phyloP scores from a whole-genome alignment of 2,888 invertebrate genomes.

The Caenorhabditis macrosperma region DNA sequence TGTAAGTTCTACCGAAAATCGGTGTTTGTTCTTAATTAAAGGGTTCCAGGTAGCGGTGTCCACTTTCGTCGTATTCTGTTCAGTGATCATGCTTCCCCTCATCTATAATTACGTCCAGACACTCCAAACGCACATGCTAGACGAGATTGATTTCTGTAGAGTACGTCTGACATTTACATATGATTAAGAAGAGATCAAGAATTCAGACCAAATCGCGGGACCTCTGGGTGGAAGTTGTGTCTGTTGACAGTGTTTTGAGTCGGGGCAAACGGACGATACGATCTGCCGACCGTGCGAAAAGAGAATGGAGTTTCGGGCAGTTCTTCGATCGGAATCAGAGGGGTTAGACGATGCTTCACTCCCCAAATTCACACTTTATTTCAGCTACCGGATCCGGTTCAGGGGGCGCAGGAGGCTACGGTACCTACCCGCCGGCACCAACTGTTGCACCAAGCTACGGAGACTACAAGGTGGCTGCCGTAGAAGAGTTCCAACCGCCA shows the following conservation, averaged over 20 bases:
- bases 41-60: constrained; percentile 72
- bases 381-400: constrained; percentile 25
- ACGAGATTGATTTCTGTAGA: constrained; percentile 79
- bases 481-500: constrained; percentile 61
- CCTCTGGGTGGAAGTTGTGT: constrained; percentile 68
- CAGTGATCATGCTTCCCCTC: constrained; percentile 78
- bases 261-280: constrained; percentile 39
- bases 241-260: constrained; percentile 54
- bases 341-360: constrained; percentile 21
- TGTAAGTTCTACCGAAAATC: constrained; percentile 7
- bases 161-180: constrained; percentile 32
- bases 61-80: constrained; percentile 77
- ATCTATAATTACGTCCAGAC: constrained; percentile 68
- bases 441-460: constrained; percentile 41
- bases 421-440: constrained; percentile 48
- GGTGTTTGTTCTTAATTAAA: neutral
- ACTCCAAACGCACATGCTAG: constrained; percentile 76
- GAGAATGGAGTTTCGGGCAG: constrained; percentile 69
- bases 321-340: constrained; percentile 59
- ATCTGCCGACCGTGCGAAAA: constrained; percentile 44
- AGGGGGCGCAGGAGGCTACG: constrained; percentile 35
- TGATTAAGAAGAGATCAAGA: neutral
- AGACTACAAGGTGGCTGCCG: constrained; percentile 56
- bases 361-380: neutral
- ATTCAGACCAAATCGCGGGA: constrained; percentile 65